Conservation (phyloP, 2,888 invertebrate genomes). For the Diarsia mendica region DNA sequence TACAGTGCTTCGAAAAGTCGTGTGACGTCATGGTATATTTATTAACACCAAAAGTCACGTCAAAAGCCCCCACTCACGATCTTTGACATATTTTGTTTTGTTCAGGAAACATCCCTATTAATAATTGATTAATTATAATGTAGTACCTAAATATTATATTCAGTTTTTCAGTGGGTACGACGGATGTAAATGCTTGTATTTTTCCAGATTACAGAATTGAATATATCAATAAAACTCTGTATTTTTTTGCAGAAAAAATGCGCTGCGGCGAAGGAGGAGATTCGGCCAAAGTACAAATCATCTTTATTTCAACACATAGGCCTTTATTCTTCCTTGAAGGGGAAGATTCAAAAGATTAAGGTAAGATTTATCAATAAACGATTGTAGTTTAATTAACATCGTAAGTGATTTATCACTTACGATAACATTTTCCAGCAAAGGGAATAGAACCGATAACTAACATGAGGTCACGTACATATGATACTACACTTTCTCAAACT, state of each 20-base stretch:
- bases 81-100: no score
- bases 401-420: background rate
- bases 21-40: no score
- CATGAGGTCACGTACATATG: no score
- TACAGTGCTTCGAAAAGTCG: no score
- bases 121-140: no score
- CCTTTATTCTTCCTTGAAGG: slow-evolving; percentile 97
- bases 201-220: no score
- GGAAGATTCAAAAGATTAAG: slow-evolving; percentile 98
- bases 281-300: slow-evolving; percentile 96
- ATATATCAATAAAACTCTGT: background rate
- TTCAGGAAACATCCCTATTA: no score
- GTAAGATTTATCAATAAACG: slow-evolving; percentile 81
- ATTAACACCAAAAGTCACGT: no score
- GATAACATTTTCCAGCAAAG: no score
- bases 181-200: background rate
- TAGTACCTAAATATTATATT: background rate
- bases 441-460: no score
- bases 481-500: background rate
- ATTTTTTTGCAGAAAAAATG: slow-evolving; percentile 94
- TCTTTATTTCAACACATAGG: slow-evolving; percentile 99
- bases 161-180: background rate
- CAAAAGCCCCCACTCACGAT: no score
- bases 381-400: background rate
- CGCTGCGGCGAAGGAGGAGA: slow-evolving; percentile 92